Evolutionary conservation across 2,888 invertebrate genomes (phyloP), one percentile per base, ranked within the genome.

Genomic region (Dolichomitus sp.): DNA sequence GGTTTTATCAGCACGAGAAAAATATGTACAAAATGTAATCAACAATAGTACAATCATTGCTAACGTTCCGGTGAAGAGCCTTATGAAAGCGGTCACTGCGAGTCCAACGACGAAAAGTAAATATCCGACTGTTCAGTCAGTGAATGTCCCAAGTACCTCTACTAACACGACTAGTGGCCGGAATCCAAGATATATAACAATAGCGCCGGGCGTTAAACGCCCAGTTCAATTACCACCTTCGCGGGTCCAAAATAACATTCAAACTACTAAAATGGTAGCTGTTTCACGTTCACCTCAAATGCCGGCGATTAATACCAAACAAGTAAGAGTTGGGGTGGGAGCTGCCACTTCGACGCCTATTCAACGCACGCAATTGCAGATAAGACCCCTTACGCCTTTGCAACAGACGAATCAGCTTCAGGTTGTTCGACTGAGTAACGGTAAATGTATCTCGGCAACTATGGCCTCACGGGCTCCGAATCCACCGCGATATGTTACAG

Each of bases 361-460:
- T 0, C 17, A 19, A 61, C 37, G 19, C 7, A 3, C 40, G 17
- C 37, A 37, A 37, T 37, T 19, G 17, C 9, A 19, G 33, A 12
- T 37, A 61, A 17, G 9, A 0, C 37, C 59, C 7, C 19, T 17
- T 19, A 9, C 4, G 37, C 17, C 33, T 4, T 59, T 59, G 59
- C 59, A 59, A 59, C 33, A 59, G 7, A 33, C 59, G 12, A 59
- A 37, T 59, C 68, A 50, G 12, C 4, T 48, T 2, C 76, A 61
- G 23, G 23, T 68, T 5, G 3, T 68, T 0, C 76, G 59, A n/a
- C 17, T 76, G 5, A 48, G 37, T 45, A 76, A 68, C 9, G 68
- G 59, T 0, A 37, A 74, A 42, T 48, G 48, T 48, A 23, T 40
- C 59, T 40, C 50, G 14, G 54, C 68, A 17, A 40, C 48, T 2